Percentiles rank a stretch among this genome's conserved stretches.
These are phyloP conservation scores for Tholera decimalis DNA, from an alignment of 2,888 invertebrate genomes.

Conservation along the genomic window DNA sequence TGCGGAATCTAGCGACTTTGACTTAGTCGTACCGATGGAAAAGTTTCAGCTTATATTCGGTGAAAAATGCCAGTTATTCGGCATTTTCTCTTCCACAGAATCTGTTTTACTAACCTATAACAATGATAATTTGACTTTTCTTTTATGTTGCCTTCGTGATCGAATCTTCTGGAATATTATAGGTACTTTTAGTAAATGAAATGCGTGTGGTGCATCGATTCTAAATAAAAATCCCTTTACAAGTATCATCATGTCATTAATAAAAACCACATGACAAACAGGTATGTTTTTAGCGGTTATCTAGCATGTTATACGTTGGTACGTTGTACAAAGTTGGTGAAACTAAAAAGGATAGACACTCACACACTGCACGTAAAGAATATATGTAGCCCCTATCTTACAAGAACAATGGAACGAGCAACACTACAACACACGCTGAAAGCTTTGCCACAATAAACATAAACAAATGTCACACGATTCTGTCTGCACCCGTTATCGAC, in stretches of 20 bases:
- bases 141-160: slow-evolving; percentile 33
- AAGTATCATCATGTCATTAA: neutral
- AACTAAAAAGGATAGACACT: slow-evolving; percentile 24
- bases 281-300: no score
- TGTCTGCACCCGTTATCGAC: slow-evolving; percentile 43
- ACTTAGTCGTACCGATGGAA: slow-evolving; percentile 56
- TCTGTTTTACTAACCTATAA: slow-evolving; percentile 47
- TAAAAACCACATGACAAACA: neutral
- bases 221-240: no score
- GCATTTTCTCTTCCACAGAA: slow-evolving; percentile 38
- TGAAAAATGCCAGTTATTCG: slow-evolving; percentile 61
- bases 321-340: neutral
- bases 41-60: slow-evolving; percentile 54
- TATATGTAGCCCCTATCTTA: slow-evolving; percentile 34
- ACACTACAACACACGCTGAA: slow-evolving; percentile 31
- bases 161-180: slow-evolving; percentile 15
- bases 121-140: slow-evolving; percentile 39
- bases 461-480: slow-evolving; percentile 58
- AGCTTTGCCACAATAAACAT: slow-evolving; percentile 66
- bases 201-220: neutral
- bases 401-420: slow-evolving; percentile 48
- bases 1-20: slow-evolving; percentile 56
- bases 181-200: slow-evolving; percentile 2
- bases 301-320: no score
- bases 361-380: slow-evolving; percentile 13